Evolutionary conservation across 64 coral and sea anemone species (phyloP).

Genomic region (Trachythela sp.): DNA sequence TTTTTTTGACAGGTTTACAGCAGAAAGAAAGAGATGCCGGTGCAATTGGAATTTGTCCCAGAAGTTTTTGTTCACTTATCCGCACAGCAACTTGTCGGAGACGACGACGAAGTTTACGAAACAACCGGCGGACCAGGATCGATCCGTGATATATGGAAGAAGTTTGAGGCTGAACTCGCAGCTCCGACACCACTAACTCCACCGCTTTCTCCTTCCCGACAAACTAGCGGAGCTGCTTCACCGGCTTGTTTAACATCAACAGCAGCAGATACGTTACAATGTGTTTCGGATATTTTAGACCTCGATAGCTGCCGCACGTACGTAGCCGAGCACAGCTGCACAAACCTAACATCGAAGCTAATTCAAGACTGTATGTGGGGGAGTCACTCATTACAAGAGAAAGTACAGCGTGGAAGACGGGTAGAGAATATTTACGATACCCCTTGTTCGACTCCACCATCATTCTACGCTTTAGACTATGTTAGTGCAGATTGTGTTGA

Average conservation of each 20-base stretch:
- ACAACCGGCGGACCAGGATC: not conserved
- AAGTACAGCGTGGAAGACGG: conserved; percentile 23
- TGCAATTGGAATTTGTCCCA: not conserved
- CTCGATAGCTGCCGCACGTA: conserved; percentile 51
- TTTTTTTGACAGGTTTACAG: not conserved
- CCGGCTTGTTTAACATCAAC: not conserved
- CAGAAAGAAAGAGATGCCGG: not conserved
- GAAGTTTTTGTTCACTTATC: not conserved
- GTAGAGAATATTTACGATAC: conserved; percentile 79
- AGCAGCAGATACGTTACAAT: not conserved
- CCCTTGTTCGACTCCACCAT: conserved; percentile 87
- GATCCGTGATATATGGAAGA: not conserved
- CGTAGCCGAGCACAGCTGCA: conserved; percentile 38
- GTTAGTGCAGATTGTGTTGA: conserved; percentile 90
- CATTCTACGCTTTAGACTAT: conserved; percentile 59
- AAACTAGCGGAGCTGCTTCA: not conserved
- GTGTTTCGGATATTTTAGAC: conserved; percentile 78
- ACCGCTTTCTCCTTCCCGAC: not conserved
- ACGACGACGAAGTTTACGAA: not conserved
- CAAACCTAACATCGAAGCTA: conserved; percentile 79
- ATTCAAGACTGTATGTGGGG: conserved; percentile 99
- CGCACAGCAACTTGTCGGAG: not conserved
- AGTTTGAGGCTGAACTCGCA: not conserved
- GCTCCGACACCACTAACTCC: not conserved
- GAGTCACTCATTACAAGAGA: conserved; percentile 54